Conservation (phyloP, 2,888 invertebrate species). For the Drosophila tanythrix region DNA sequence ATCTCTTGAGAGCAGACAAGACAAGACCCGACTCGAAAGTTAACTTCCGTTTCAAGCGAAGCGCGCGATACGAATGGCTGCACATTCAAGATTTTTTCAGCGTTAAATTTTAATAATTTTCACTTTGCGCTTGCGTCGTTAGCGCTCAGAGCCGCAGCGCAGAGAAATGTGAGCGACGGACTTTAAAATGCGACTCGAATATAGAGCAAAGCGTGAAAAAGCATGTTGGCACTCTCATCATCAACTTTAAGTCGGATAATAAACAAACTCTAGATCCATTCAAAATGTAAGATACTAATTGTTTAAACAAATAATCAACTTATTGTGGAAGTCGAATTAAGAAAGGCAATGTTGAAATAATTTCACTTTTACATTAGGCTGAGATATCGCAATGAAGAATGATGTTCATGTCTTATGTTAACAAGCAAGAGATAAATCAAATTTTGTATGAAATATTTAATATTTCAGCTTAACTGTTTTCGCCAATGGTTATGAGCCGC, state of each 20-base stretch:
- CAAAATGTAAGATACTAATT: slow-evolving; percentile 54
- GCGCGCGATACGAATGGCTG: slow-evolving; percentile 73
- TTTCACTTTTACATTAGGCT: slow-evolving; percentile 59
- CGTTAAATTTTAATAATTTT: slow-evolving; percentile 77
- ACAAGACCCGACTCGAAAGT: slow-evolving; percentile 31
- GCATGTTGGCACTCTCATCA: slow-evolving; percentile 37
- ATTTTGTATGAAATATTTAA: neutral
- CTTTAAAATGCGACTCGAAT: slow-evolving; percentile 54
- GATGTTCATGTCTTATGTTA: neutral
- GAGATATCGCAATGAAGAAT: slow-evolving; percentile 1
- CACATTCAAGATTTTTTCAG: slow-evolving; percentile 44
- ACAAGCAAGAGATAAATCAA: neutral
- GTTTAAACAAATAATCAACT: slow-evolving; percentile 43
- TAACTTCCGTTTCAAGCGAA: slow-evolving; percentile 63
- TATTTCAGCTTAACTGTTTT: neutral
- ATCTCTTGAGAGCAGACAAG: slow-evolving; percentile 15
- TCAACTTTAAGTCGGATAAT: slow-evolving; percentile 10
- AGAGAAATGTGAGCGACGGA: slow-evolving; percentile 52
- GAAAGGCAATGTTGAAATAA: slow-evolving; percentile 39
- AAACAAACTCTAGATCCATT: slow-evolving; percentile 7
- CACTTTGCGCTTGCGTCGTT: slow-evolving; percentile 49
- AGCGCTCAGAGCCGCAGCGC: slow-evolving; percentile 17
- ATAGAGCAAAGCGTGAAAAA: slow-evolving; percentile 76
- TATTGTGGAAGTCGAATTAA: slow-evolving; percentile 29
- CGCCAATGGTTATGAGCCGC: neutral